Evolutionary conservation across 2,113 vertebrate genomes (phyloP).

Genomic region (Megaceryle maxima): DNA sequence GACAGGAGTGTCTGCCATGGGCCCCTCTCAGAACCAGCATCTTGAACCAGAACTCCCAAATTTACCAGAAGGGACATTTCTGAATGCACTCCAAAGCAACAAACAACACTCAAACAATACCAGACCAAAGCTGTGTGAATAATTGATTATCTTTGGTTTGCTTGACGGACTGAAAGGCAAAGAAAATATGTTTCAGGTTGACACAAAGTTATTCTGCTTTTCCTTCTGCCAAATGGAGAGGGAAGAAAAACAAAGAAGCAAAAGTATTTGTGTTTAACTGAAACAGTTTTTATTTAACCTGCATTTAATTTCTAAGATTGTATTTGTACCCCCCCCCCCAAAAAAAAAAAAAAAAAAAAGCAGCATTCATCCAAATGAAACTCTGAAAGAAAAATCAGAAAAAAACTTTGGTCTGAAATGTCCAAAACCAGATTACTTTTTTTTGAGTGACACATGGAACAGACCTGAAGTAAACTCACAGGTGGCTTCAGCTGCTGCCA

Average conservation of each 20-base stretch:
- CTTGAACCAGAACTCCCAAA: not conserved
- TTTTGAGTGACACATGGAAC: not conserved
- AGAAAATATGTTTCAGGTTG: slow-evolving; percentile 51
- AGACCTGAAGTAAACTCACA: not conserved
- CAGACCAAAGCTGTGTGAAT: slow-evolving; percentile 40
- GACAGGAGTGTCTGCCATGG: not conserved
- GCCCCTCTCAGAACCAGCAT: not conserved
- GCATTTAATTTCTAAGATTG: not conserved
- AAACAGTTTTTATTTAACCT: not conserved
- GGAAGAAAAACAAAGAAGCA: not conserved
- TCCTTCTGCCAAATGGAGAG: not conserved
- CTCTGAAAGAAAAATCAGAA: not conserved
- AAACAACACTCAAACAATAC: slow-evolving; percentile 17
- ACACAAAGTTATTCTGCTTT: slow-evolving; percentile 45
- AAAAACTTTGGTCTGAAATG: not conserved
- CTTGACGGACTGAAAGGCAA: slow-evolving; percentile 39
- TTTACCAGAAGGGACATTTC: slow-evolving; percentile 15
- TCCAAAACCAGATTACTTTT: not conserved
- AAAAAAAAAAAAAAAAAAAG: not conserved
- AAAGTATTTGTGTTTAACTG: not conserved
- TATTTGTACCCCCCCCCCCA: not conserved
- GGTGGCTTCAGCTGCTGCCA: not conserved
- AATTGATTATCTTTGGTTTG: slow-evolving; percentile 60
- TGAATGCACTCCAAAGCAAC: not conserved
- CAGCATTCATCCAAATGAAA: not conserved